Evolutionary conservation across 2,113 vertebrate species (phyloP).

Genomic region (Dipodomys merriami): DNA sequence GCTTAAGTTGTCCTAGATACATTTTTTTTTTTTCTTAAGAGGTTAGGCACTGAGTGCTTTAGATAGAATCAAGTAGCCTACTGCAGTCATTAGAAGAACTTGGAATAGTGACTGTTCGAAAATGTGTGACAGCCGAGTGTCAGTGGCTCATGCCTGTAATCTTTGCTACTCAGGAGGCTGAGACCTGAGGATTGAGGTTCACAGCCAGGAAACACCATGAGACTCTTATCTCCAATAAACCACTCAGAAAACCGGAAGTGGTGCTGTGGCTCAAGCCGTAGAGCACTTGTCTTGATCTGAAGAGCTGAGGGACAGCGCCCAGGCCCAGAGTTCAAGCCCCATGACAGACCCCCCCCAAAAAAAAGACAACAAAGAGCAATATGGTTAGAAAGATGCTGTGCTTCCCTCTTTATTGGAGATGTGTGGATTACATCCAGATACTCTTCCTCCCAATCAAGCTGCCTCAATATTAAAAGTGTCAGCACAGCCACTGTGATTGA

Average conservation of each 20-base stretch:
- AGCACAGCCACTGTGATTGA: neutral
- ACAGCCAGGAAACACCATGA: too few species aligned
- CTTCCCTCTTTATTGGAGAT: neutral
- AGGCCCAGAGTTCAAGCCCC: too few species aligned
- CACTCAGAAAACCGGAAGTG: too few species aligned
- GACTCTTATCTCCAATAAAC: too few species aligned
- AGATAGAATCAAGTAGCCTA: neutral
- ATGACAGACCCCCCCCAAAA: neutral
- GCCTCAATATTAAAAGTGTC: neutral
- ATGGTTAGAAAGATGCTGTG: rapidly evolving
- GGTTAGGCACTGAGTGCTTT: neutral
- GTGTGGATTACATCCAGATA: neutral
- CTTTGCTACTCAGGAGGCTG: neutral
- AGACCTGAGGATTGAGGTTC: neutral
- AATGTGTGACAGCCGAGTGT: neutral
- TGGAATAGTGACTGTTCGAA: neutral
- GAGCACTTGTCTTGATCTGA: too few species aligned
- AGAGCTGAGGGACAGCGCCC: too few species aligned
- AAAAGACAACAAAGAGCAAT: neutral
- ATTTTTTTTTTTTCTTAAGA: slow-evolving; percentile 23
- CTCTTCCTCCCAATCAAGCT: neutral
- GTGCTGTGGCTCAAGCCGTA: too few species aligned
- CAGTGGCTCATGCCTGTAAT: neutral
- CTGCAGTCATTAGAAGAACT: neutral
- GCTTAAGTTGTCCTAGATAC: neutral